Evolutionary conservation across 2,888 invertebrate species (phyloP), one percentile per base, ranked within the genome.

Genomic region (Leptinotarsa haldemani): DNA sequence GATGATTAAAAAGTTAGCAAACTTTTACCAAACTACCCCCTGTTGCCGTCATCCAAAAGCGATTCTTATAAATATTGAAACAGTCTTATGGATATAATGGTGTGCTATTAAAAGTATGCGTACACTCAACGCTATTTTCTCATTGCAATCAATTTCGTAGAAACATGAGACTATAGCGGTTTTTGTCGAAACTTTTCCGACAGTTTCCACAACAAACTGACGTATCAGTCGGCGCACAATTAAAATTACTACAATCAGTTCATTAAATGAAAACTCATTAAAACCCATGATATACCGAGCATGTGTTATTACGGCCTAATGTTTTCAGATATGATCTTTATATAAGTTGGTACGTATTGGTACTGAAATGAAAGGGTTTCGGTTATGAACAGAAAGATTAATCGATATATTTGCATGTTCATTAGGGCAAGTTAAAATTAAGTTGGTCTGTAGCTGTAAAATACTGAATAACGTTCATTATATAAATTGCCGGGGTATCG

Each of bases 271-370:
- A 71, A 80, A 80, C 76, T 80, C 81, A 81, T 82, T 81, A 82
- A 80, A 79, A 77, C 80, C 80, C 82, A 81, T 79, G 80, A 80
- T 79, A 81, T 80, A 77, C 71, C 74, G 75, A 80, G 78, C 80
- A 83, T 83, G 82, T 83, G 83, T 84, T 83, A 83, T 84, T 83
- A 83, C 81, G 81, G 83, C 80, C 82, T 81, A 83, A 82, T 69
- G 83, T 79, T 79, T 82, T 80, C 79, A 85, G 85, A 86, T 86
- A 84, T 83, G 84, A 85, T 86, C 85, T 85, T 81, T 72, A 70
- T 72, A 83, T 82, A 81, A 82, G 83, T 84, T 85, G 85, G 86
- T 85, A 86, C 86, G 84, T 83, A 84, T 84, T 85, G 86, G 85
- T 85, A 86, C 86, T 81, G 81, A 82, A 83, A 81, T 25, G 81